A percentile compares a stretch with the other conserved stretches of the same genome.
phyloP scores from a whole-genome alignment of 2,797 vertebrate genomes.

The Paramormyrops hopkinsi region DNA sequence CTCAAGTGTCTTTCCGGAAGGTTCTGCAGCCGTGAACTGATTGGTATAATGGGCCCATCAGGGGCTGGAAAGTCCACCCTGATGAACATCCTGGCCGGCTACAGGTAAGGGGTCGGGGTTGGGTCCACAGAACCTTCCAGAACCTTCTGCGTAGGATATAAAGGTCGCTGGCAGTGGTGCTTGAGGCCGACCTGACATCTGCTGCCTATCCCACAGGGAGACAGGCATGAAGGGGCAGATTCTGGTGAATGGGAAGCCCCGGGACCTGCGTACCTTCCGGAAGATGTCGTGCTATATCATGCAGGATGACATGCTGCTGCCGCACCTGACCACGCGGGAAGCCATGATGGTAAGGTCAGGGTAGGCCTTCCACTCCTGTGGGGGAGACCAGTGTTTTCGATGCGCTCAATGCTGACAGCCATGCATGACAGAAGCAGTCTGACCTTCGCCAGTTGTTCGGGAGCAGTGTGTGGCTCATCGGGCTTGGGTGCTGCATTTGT shows the following conservation, averaged over 20 bases:
- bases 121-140: not conserved
- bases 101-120: conserved; percentile 71
- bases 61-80: conserved; percentile 94
- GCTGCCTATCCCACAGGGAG: conserved; percentile 61
- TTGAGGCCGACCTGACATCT: not conserved
- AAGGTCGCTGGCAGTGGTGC: not conserved
- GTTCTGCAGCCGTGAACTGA: conserved; percentile 88
- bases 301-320: conserved; percentile 97
- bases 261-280: conserved; percentile 90
- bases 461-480: not conserved
- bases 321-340: conserved; percentile 82
- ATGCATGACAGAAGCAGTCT: not conserved
- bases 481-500: not conserved
- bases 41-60: conserved; percentile 96
- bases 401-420: not conserved
- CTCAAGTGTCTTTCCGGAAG: conserved; percentile 94
- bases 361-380: not conserved
- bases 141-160: not conserved
- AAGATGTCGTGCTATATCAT: conserved; percentile 99
- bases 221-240: conserved; percentile 96
- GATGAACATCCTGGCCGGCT: conserved; percentile 97
- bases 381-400: not conserved
- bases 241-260: conserved; percentile 78
- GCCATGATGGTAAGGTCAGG: conserved; percentile 89
- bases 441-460: not conserved